Base-by-base conservation (phyloP, 2,888 invertebrate genomes). In the Orchesella flavescens region DNA sequence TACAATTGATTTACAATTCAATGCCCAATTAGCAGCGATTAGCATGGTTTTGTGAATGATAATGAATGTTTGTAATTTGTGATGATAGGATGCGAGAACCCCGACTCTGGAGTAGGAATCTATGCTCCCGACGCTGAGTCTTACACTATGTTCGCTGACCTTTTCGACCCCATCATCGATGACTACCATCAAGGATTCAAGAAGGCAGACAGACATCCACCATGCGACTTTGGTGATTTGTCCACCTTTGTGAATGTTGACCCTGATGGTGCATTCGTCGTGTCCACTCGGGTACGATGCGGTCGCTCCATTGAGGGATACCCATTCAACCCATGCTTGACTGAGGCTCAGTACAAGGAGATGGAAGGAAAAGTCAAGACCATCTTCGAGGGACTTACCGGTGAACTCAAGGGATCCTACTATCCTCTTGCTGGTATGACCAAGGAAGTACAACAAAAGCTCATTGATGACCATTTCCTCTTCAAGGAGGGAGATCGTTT, bases 121-220 rank as follows among this genome's bases (percentile, higher is more conserved):
- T 98, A 98, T 90, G 98, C 98, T 84, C 97, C 98, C 84, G 98
- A 98, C 91, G 97, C 98, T 87, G 98, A 98, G 91, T 91, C 98
- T 78, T 99, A 98, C 93, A 94, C 95, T 89, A 93, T 95, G 80
- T 99, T 98, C 91, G 93, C 95, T 87, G 96, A 95, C 83, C 93
- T 99, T 89, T 98, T 99, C 91, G 97, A 98, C 92, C 97, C 97
- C 91, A 95, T 99, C 92, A 98, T 98, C 91, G 97, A 97, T 90
- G 97, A 97, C 90, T 98, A 98, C 93, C 98, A 98, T 92, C 93
- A 93, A 91, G 97, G 97, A 89, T 98, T 98, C 93, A 96, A 95
- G 93, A 95, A 96, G 91, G 94, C 94, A 90, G 97, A 97, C 92
- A 95, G 95, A 91, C 98, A 99, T 92, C 98, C 98, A 23, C 92